Evolutionary conservation across 2,888 invertebrate genomes (phyloP).

Genomic region (Pediacus dermestoides): DNA sequence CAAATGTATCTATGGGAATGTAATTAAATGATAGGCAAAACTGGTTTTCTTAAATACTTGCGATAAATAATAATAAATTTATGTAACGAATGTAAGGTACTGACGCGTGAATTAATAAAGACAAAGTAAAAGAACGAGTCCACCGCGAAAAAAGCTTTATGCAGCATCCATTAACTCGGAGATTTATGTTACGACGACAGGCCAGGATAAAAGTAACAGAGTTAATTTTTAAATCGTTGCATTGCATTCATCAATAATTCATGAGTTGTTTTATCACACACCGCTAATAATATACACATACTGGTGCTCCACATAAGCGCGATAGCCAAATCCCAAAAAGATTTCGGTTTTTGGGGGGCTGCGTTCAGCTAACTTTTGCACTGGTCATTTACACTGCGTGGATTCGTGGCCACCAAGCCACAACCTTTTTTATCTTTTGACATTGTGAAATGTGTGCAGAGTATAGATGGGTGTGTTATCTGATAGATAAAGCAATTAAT

Average conservation of each 20-base stretch:
- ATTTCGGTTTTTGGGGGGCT: no score
- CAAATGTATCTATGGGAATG: no score
- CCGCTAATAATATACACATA: slow-evolving; percentile 6
- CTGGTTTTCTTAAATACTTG: background rate
- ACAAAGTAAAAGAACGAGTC: background rate
- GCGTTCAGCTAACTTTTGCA: no score
- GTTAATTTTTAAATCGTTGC: slow-evolving; percentile 44
- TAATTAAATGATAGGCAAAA: no score
- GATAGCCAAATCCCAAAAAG: no score
- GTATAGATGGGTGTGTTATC: slow-evolving; percentile 43
- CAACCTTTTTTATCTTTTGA: slow-evolving; percentile 18
- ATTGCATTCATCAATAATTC: slow-evolving; percentile 38
- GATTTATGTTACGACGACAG: slow-evolving; percentile 43
- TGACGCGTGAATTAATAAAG: slow-evolving; percentile 2
- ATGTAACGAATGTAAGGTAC: slow-evolving; percentile 2
- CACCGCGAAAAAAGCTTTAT: slow-evolving; percentile 17
- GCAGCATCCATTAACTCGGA: slow-evolving; percentile 40
- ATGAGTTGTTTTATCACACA: slow-evolving; percentile 25
- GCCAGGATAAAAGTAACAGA: slow-evolving; percentile 39
- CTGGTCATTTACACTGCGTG: no score
- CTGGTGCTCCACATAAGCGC: no score
- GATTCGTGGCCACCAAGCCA: no score
- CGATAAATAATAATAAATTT: background rate
- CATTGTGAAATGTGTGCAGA: slow-evolving; percentile 36
- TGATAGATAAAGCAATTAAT: slow-evolving; percentile 49